Conservation (phyloP, 2,888 invertebrate species). For the Andrena minutula region DNA sequence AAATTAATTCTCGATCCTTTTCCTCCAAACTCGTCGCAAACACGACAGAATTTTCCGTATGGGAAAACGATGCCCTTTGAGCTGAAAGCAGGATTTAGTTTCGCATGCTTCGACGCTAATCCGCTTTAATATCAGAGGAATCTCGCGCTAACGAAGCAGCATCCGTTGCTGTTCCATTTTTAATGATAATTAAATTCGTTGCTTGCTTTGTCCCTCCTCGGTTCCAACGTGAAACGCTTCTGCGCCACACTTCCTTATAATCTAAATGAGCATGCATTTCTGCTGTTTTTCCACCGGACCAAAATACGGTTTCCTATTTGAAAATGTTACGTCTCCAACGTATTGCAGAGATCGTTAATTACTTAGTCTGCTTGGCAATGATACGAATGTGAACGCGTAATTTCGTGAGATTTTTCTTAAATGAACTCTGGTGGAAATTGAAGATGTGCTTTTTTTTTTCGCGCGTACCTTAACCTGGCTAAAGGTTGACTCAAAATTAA, state of each 20-base stretch:
- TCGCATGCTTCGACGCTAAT: conserved; percentile 31
- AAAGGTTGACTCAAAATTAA: conserved; percentile 2
- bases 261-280: not conserved
- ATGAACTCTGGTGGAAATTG: not conserved
- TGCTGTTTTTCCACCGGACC: not conserved
- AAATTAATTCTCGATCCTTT: not conserved
- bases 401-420: not conserved
- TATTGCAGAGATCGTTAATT: not conserved
- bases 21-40: not conserved
- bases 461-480: not conserved
- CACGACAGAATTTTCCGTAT: not conserved
- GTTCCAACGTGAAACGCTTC: not conserved
- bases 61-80: conserved; percentile 19
- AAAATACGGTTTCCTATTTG: not conserved
- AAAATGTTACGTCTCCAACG: not conserved
- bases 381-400: not conserved
- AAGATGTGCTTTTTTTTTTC: not conserved
- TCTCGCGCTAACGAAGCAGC: conserved; percentile 5
- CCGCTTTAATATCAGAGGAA: conserved; percentile 18
- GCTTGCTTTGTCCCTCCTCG: not conserved
- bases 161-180: not conserved
- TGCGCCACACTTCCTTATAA: not conserved
- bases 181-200: conserved; percentile 29
- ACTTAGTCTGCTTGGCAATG: not conserved
- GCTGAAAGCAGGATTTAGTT: conserved; percentile 13